Base-by-base conservation (phyloP, 2,797 vertebrate genomes). In the Mionectes olivaceus region DNA sequence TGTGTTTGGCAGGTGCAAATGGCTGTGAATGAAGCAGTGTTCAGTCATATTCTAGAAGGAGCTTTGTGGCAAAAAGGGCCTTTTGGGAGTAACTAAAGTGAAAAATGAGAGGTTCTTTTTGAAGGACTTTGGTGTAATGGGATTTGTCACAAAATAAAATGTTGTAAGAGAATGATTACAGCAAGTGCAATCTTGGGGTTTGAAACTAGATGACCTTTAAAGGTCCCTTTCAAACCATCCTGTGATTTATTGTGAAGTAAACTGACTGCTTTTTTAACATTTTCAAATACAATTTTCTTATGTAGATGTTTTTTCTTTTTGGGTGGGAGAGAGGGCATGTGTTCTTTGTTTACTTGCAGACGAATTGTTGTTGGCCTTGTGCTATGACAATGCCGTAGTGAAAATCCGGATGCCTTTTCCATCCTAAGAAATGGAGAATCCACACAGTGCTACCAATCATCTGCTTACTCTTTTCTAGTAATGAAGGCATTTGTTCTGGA, bases 1-100 rank as follows among this genome's bases (percentile, higher is more conserved):
- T 92, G 63, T 60, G 50, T 85, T 87, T 83, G 74, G 33, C 81
- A 94, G 83, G 46, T 91, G 64, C 79, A 90, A 78, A 76, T 84
- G 53, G 27, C 56, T 90, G 37, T 82, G 83, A 89, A 84, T 41
- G 78, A 69, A 24, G 13, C 64, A 46, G 41, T 50, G 64, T 87
- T 94, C 37, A 53, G 33, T 57, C 41, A 33, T 65, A n/a, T 80
- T 76, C 47, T 83, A 89, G 61, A 86, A 89, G 9, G 44, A 81
- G 46, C 43, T 93, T 87, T 7, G 3, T 89, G 49, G 49, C 1
- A 32, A 77, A 70, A 65, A 67, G 24, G 5, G 49, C 39, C 19
- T 83, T 73, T 85, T 69, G 63, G 85, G 52, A 91, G 47, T 44
- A 83, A 32, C 53, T 57, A 2, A 80, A 87, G 73, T 65, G 39